phyloP scores from a whole-genome alignment of 2,797 vertebrate genomes.

The Catamblyrhynchus diadema region DNA sequence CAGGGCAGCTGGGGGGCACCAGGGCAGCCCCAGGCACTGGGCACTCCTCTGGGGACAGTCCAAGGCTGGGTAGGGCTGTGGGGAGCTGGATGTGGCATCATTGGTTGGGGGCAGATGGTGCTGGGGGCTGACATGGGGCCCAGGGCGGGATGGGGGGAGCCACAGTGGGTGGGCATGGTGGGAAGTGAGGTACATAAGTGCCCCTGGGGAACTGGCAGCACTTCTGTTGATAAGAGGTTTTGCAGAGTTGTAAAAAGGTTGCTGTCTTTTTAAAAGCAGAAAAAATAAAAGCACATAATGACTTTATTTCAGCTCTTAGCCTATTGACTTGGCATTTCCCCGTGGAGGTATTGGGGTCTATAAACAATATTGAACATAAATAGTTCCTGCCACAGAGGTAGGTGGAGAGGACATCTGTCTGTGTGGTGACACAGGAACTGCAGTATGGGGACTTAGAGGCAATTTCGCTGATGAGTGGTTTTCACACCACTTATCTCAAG shows the following conservation, averaged over 20 bases:
- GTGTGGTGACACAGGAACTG: neutral
- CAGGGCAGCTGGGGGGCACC: rapidly evolving
- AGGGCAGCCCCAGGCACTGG: rapidly evolving
- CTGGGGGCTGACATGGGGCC: neutral
- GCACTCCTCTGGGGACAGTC: neutral
- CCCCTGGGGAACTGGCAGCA: neutral
- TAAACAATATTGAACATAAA: constrained; percentile 36
- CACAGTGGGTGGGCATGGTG: rapidly evolving
- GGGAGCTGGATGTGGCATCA: neutral
- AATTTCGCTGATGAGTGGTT: constrained; percentile 16
- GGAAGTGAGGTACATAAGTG: neutral
- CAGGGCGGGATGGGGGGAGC: rapidly evolving
- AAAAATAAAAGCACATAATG: neutral
- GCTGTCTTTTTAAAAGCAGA: neutral
- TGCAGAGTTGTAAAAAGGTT: neutral
- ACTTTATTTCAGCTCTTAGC: neutral
- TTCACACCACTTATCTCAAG: neutral
- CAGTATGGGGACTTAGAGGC: neutral
- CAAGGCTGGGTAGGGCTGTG: neutral
- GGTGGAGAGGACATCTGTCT: constrained; percentile 14
- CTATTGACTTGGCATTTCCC: constrained; percentile 22
- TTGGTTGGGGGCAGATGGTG: neutral
- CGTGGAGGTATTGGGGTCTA: neutral
- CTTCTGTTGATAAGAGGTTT: neutral
- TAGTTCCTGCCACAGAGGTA: neutral